These are phyloP conservation scores for Cephalopterus ornatus DNA, from an alignment of 2,113 vertebrate genomes.

Conservation along the genomic window DNA sequence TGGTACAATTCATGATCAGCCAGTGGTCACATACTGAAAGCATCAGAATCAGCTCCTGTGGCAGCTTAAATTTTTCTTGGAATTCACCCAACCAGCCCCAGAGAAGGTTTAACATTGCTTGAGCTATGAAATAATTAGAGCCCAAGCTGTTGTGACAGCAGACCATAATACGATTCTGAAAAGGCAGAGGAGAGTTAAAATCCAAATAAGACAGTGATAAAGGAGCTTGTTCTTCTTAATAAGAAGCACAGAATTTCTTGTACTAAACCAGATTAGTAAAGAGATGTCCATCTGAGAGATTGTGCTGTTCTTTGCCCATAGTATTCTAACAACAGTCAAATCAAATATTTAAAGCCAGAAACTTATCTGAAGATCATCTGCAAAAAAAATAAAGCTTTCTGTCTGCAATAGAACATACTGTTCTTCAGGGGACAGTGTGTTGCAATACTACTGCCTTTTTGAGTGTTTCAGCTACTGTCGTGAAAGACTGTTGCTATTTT, in stretches of 20 bases:
- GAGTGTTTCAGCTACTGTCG: neutral
- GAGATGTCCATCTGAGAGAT: neutral
- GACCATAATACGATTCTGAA: neutral
- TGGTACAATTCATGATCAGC: neutral
- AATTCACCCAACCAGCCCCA: neutral
- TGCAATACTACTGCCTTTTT: neutral
- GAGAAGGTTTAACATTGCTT: neutral
- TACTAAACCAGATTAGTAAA: neutral
- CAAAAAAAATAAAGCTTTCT: neutral
- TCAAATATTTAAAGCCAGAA: neutral
- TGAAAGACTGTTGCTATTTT: neutral
- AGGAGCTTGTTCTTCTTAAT: neutral
- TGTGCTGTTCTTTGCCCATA: neutral
- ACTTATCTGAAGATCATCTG: neutral
- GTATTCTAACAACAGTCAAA: neutral
- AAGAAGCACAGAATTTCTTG: neutral
- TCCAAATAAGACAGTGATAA: neutral
- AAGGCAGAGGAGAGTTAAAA: neutral
- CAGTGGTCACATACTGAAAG: neutral
- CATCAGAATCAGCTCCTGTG: neutral
- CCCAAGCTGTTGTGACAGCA: neutral
- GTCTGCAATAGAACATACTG: neutral
- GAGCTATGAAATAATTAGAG: neutral
- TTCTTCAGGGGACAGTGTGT: neutral
- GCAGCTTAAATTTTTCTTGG: neutral